These are phyloP conservation scores for Ormyrus labotus DNA, from an alignment of 2,888 invertebrate genomes.

Conservation along the genomic window DNA sequence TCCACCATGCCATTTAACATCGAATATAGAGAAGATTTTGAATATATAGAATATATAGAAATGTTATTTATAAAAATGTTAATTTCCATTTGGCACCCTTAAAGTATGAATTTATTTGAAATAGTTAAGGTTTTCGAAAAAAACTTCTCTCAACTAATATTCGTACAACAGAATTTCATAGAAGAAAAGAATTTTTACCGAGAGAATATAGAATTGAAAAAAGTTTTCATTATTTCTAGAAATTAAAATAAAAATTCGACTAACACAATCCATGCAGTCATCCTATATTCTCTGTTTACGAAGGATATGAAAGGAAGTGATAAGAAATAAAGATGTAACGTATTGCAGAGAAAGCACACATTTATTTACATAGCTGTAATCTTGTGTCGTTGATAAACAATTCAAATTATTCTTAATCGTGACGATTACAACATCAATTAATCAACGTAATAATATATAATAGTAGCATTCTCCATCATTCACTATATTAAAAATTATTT, in stretches of 20 bases:
- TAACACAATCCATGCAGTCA: too few relatives aligned
- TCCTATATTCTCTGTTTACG: conserved; percentile 21
- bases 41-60: conserved; percentile 12
- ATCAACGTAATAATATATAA: conserved; percentile 57
- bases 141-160: too few relatives aligned
- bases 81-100: neutral
- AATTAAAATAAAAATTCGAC: too few relatives aligned
- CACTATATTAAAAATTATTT: conserved; percentile 41
- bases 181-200: too few relatives aligned
- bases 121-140: too few relatives aligned
- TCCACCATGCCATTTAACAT: conserved; percentile 29
- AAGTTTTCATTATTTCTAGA: too few relatives aligned
- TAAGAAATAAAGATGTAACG: conserved; percentile 51
- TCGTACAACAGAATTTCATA: too few relatives aligned
- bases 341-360: conserved; percentile 73
- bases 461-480: conserved; percentile 58
- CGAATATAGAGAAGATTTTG: conserved; percentile 5
- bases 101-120: neutral
- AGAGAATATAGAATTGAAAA: too few relatives aligned
- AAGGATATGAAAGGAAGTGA: conserved; percentile 50
- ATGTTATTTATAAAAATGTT: conserved; percentile 1
- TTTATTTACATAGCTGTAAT: conserved; percentile 73
- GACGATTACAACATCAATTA: conserved; percentile 61
- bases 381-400: conserved; percentile 58
- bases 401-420: conserved; percentile 47